A percentile compares a stretch with the other conserved stretches of the same genome.
phyloP scores from a whole-genome alignment of 2,888 invertebrate genomes.

The Rotaria magnacalcarata region DNA sequence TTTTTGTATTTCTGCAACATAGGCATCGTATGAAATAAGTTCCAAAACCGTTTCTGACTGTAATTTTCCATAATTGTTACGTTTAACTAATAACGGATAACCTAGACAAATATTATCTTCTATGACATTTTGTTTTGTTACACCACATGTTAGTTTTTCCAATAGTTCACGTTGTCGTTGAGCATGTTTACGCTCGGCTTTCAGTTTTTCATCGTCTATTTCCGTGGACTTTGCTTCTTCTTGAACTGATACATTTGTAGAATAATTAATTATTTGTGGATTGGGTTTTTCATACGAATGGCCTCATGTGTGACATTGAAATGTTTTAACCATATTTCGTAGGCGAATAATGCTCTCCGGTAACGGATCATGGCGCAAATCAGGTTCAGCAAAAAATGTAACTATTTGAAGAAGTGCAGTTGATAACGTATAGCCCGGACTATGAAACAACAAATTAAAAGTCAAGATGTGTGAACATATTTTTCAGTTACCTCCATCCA shows the following conservation, averaged over 20 bases:
- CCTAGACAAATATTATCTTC: slow-evolving; percentile 9
- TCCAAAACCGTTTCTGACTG: not conserved
- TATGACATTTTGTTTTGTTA: not conserved
- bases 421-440: not conserved
- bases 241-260: not conserved
- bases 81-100: not conserved
- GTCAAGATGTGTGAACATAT: not conserved
- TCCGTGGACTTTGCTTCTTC: too few relatives aligned
- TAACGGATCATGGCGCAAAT: not conserved
- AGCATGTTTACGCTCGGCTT: too few relatives aligned
- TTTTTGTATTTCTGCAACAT: slow-evolving; percentile 25
- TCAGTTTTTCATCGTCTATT: not conserved
- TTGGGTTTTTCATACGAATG: not conserved
- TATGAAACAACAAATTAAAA: not conserved
- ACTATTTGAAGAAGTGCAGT: slow-evolving; percentile 3
- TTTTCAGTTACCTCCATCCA: not conserved
- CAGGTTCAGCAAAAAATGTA: slow-evolving; percentile 20
- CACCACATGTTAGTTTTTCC: slow-evolving; percentile 29
- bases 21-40: slow-evolving; percentile 7
- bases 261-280: not conserved
- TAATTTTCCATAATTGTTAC: not conserved
- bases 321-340: not conserved
- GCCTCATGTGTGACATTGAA: not conserved
- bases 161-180: not conserved
- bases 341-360: not conserved